These are phyloP conservation scores for Phrixothrix hirtus DNA, from an alignment of 2,888 invertebrate species.

Conservation along the genomic window DNA sequence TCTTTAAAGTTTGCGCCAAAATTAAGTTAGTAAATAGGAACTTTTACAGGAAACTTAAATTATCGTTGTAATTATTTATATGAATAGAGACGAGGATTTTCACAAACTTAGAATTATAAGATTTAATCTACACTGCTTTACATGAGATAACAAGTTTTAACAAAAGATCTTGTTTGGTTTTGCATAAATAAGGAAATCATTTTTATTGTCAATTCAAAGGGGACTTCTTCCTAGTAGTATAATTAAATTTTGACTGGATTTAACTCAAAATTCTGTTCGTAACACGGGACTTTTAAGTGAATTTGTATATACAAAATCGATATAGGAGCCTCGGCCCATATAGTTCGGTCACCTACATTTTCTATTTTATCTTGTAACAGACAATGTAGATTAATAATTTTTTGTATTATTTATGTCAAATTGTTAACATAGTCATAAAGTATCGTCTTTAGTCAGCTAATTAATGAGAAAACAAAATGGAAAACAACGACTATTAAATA, in stretches of 20 bases:
- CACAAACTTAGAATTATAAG: constrained; percentile 16
- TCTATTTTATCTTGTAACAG: too few relatives aligned
- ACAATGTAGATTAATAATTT: too few relatives aligned
- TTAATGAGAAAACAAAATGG: too few relatives aligned
- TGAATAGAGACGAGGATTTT: constrained; percentile 16
- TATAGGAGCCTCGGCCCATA: too few relatives aligned
- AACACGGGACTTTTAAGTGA: too few relatives aligned
- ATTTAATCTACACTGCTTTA: constrained; percentile 18
- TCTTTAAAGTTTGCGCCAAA: constrained; percentile 21
- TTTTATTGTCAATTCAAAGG: constrained; percentile 9
- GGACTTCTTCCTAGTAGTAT: constrained; percentile 1
- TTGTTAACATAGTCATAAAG: too few relatives aligned
- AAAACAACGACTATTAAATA: too few relatives aligned
- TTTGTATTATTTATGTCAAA: too few relatives aligned
- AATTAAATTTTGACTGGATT: constrained; percentile 10
- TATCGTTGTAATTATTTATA: constrained; percentile 26
- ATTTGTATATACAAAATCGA: too few relatives aligned
- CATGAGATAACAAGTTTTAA: constrained; percentile 16
- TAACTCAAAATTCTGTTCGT: constrained; percentile 8
- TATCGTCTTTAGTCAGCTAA: too few relatives aligned
- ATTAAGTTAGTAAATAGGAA: constrained; percentile 28
- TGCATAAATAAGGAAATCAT: constrained; percentile 16
- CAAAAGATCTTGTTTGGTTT: constrained; percentile 12
- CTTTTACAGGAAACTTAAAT: constrained; percentile 22
- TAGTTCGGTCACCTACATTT: too few relatives aligned